Base-by-base conservation (phyloP, 2,888 invertebrate species). In the Drosophila demipolita region DNA sequence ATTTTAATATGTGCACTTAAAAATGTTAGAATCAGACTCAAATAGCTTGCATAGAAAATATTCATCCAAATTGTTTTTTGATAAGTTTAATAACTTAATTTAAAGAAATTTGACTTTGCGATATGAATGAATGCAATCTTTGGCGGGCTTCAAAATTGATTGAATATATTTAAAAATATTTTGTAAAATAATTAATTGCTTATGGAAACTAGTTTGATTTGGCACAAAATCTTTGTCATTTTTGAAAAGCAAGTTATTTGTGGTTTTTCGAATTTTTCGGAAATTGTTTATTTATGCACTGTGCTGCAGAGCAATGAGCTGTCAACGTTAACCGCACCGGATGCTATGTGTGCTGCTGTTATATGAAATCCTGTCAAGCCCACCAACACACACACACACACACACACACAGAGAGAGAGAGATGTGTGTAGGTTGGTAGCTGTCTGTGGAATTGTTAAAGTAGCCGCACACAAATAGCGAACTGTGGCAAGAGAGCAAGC, bases 251-350 rank as follows among this genome's bases (percentile, higher is more conserved):
- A 15, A 17, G 17, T 26, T 26, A 17, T 5, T 49, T 15, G 15
- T 17, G 49, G 26, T 17, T 29, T 49, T 49, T 17, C 0, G 11
- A 32, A 32, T 32, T 7, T 29, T 23, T 15, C 9, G 23, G 20
- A 9, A 23, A 36, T 23, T 9, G 33, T 23, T 20, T 55, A 3
- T 36, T 12, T 57, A 20, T 15, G 4, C 15, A 11, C 15, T 4
- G 15, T 38, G 26, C 15, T 36, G 35, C 15, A 35, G 63, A 67
- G 64, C 72, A 74, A 71, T 84, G 75, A 73, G 75, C 75, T 85
- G 78, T 71, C 78, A 77, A 80, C 68, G 78, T 71, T 76, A 77
- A 82, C 77, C 75, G 79, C 62, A 76, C 71, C 78, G 76, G 79
- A 74, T 75, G 83, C 67, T 42, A 48, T 73, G 60, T 66, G 76